Evolutionary conservation across 2,797 vertebrate genomes (phyloP), one percentile per base, ranked within the genome.

Genomic region (Apogon talboti): DNA sequence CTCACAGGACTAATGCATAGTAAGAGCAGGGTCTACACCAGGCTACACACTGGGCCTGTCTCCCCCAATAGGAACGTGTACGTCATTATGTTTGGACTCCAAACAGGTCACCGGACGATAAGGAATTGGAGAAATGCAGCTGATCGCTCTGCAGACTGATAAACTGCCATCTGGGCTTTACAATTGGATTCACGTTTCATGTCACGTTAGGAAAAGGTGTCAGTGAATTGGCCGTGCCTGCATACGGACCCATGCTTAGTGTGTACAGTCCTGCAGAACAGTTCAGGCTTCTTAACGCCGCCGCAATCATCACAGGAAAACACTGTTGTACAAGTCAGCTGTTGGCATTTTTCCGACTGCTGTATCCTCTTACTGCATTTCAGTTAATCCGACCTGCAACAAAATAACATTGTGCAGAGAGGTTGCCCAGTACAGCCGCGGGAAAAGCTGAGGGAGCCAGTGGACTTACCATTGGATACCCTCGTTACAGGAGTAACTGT

Each of bases 401-500:
- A 52, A 37, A 79, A 55, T 56, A 45, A 59, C 77, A 55, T 2
- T 51, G 76, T 48, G 42, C 68, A 1, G 53, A 58, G 49, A 62
- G 68, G 64, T 53, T 48, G 50, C 19, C 21, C 41, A 30, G 52
- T 46, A 30, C 46, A 58, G 65, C 57, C 44, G 71, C 71, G 70
- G 57, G 47, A 62, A 45, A 61, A 49, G 64, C 71, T 41, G 1
- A 59, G 43, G 72, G 52, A 50, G 58, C 41, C 65, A 45, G 43
- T 1, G 61, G 38, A 89, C 91, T 88, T 30, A 92, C 91, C 87
- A 82, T 74, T 57, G 76, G 82, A 81, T 69, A 73, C 75, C 76
- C 67, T 62, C 62, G 71, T 52, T 69, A 44, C 59, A 71, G 46
- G 68, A 81, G 70, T 63, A 55, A 76, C 33, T 70, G 61, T 66